phyloP scores from a whole-genome alignment of 2,888 invertebrate species.

The Clivina fossor region DNA sequence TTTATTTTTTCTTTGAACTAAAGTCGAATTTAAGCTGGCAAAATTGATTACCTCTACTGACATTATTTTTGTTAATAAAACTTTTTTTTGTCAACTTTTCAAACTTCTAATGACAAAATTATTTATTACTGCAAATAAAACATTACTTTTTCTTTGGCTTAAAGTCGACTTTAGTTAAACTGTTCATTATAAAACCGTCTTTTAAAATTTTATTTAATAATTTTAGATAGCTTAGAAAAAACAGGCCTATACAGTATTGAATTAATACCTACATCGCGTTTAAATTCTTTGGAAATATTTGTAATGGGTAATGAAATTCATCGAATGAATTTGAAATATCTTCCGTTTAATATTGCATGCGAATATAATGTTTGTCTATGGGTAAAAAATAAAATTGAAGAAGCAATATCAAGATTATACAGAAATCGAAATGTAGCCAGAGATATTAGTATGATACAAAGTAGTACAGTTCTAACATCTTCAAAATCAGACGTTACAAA shows the following conservation, averaged over 20 bases:
- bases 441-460: conserved; percentile 1
- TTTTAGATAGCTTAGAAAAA: conserved; percentile 33
- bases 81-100: too few relatives aligned
- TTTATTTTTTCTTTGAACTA: background rate
- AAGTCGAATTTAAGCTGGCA: too few relatives aligned
- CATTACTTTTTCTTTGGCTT: background rate
- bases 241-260: conserved; percentile 45
- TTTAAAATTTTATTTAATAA: background rate
- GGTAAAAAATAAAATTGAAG: conserved; percentile 43
- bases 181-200: background rate
- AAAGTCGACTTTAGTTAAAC: background rate
- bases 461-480: background rate
- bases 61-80: background rate
- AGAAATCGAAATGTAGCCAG: conserved; percentile 38
- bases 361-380: conserved; percentile 45
- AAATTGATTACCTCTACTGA: too few relatives aligned
- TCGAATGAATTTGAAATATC: conserved; percentile 46
- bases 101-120: background rate
- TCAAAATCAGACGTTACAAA: background rate
- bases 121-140: background rate
- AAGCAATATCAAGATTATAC: conserved; percentile 43
- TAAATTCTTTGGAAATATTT: conserved; percentile 46
- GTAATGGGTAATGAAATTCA: conserved; percentile 46
- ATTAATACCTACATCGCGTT: conserved; percentile 43
- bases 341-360: conserved; percentile 46